These are phyloP conservation scores for Gallirallus australis DNA, from an alignment of 2,797 vertebrate species.

Conservation along the genomic window DNA sequence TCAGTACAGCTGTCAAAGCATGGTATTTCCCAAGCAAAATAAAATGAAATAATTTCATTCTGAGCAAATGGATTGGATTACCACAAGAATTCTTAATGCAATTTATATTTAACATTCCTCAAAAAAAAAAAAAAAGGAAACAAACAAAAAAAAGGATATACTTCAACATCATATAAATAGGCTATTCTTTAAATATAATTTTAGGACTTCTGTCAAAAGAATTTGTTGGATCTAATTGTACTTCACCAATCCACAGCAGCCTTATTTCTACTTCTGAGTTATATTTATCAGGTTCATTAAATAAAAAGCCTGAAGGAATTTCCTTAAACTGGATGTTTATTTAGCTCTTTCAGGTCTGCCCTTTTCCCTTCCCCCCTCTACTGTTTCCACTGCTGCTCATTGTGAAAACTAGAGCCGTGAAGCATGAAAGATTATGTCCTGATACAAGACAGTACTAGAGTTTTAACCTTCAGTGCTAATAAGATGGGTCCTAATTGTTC, in stretches of 20 bases:
- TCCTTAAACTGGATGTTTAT: slow-evolving; percentile 28
- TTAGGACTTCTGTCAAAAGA: slow-evolving; percentile 36
- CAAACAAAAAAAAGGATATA: neutral
- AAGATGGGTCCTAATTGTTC: slow-evolving; percentile 51
- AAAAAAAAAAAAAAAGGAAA: too few relatives aligned
- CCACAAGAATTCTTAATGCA: neutral
- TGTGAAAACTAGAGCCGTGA: slow-evolving; percentile 55
- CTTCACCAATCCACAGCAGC: neutral
- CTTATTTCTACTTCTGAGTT: slow-evolving; percentile 13
- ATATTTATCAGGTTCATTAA: slow-evolving; percentile 1
- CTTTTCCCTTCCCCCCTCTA: neutral
- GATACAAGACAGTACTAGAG: slow-evolving; percentile 49
- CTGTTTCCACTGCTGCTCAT: neutral
- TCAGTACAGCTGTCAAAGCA: slow-evolving; percentile 7
- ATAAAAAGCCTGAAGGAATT: slow-evolving; percentile 38
- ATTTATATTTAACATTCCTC: neutral
- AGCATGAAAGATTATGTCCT: slow-evolving; percentile 65
- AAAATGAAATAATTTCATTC: slow-evolving; percentile 2
- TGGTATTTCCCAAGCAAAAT: slow-evolving; percentile 39
- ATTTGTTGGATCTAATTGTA: slow-evolving; percentile 26
- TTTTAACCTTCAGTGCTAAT: slow-evolving; percentile 66
- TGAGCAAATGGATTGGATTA: slow-evolving; percentile 17
- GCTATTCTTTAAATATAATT: neutral
- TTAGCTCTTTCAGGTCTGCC: neutral
- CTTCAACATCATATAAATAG: neutral